These are phyloP conservation scores for Tetragonisca angustula DNA, from an alignment of 2,888 invertebrate species.

Conservation along the genomic window DNA sequence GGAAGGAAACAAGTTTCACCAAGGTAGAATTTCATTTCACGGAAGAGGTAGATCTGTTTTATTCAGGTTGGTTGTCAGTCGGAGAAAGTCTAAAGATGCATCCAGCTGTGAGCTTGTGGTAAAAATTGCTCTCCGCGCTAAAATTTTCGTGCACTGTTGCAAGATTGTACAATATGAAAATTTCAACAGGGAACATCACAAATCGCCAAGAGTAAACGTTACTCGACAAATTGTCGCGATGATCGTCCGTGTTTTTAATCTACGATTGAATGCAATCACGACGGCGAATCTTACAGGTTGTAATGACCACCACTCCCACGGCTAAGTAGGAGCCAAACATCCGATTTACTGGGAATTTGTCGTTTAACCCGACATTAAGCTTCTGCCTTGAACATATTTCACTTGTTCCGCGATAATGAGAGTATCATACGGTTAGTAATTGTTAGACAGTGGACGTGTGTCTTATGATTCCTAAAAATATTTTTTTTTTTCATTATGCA, in stretches of 20 bases:
- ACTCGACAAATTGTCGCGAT: background rate
- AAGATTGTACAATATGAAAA: background rate
- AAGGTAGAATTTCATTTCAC: conserved; percentile 37
- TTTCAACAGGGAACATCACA: background rate
- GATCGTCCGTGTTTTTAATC: background rate
- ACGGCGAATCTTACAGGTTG: conserved; percentile 45
- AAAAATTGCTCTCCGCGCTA: background rate
- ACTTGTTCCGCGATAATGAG: background rate
- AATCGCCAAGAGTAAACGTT: too few relatives aligned
- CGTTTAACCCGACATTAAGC: background rate
- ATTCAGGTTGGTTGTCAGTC: conserved; percentile 20
- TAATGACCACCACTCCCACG: background rate
- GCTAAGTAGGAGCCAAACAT: background rate
- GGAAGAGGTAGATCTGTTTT: conserved; percentile 25
- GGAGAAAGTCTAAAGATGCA: background rate
- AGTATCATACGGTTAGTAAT: too few relatives aligned
- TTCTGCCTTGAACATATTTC: conserved; percentile 29
- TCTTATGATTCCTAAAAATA: too few relatives aligned
- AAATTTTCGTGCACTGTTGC: background rate
- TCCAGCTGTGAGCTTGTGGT: background rate
- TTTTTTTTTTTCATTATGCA: too few relatives aligned
- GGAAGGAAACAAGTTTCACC: conserved; percentile 3
- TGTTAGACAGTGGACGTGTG: too few relatives aligned
- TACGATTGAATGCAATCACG: background rate
- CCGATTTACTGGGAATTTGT: conserved; percentile 7